phyloP scores from a whole-genome alignment of 2,113 vertebrate genomes.

The Periophthalmus modestus region DNA sequence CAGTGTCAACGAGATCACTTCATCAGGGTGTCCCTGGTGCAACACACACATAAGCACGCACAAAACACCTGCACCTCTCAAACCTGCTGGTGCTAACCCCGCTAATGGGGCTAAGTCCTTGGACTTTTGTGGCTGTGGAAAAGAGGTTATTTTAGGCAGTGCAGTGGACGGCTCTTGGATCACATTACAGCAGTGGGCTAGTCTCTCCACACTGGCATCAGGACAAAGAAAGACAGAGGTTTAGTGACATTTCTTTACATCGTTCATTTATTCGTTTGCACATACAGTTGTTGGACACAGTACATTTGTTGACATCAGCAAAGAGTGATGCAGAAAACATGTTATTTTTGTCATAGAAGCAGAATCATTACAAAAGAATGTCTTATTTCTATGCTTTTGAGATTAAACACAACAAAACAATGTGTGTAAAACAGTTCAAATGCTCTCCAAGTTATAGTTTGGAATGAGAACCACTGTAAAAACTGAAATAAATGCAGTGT shows the following conservation, averaged over 20 bases:
- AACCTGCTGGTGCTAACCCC: conserved; percentile 2
- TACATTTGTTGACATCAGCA: conserved; percentile 70
- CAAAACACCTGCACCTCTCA: conserved; percentile 16
- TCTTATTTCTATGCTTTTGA: conserved; percentile 28
- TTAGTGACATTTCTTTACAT: conserved; percentile 60
- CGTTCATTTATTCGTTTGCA: conserved; percentile 59
- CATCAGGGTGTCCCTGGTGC: conserved; percentile 30
- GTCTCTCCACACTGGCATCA: conserved; percentile 3
- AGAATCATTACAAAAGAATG: conserved; percentile 32
- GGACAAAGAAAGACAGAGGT: neutral
- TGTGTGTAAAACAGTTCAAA: conserved; percentile 30
- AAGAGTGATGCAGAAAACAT: conserved; percentile 67
- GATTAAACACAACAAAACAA: conserved; percentile 40
- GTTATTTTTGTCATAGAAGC: conserved; percentile 44
- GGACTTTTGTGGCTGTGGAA: conserved; percentile 19
- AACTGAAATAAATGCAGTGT: neutral
- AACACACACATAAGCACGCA: conserved; percentile 10
- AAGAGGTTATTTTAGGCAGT: conserved; percentile 72
- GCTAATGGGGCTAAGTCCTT: conserved; percentile 38
- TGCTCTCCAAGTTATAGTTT: conserved; percentile 21
- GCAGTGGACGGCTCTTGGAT: conserved; percentile 58
- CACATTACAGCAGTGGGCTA: conserved; percentile 48
- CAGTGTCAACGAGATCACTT: conserved; percentile 38
- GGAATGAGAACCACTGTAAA: neutral
- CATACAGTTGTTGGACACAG: conserved; percentile 63